Evolutionary conservation across 92 coral and sea anemone genomes (phyloP), one percentile per base, ranked within the genome.

Genomic region (Bergia sp.): DNA sequence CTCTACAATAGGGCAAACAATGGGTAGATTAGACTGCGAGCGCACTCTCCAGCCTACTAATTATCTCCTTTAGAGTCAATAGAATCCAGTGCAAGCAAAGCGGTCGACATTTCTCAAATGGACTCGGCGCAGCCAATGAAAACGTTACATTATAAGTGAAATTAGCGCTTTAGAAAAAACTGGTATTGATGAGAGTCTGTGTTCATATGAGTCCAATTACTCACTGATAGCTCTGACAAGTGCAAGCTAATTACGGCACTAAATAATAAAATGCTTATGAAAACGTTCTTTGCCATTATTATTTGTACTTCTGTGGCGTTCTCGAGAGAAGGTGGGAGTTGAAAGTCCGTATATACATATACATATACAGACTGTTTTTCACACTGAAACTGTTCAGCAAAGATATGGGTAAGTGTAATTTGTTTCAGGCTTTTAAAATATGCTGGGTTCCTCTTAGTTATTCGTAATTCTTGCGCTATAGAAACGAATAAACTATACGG

Each of bases 81-180:
- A 72, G 66, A 72, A 80, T 71, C 41, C 65, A 72, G 42, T 69
- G 87, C 87, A 84, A 50, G 69, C 87, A 44, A 73, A 50, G 78
- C 79, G 67, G 79, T 72, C 66, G 65, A 84, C 66, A 72, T 84
- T 84, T 84, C 87, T 36, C 79, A 84, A 84, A 69, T 47, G 45
- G 55, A 44, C 78, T 36, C 69, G 43, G 29, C 29, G 21, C 9
- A 84, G 29, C 87, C 87, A 84, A 84, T 84, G 79, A 72, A 45
- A 84, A 84, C 10, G 79, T 23, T 37, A 45, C 65, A 84, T 84
- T 84, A 37, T 84, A 71, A 71, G 79, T 84, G 77, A 84, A 84
- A 84, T 84, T 84, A 84, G 67, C 67, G 87, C 79, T 84, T 84
- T 84, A 72, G 79, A 84, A 84, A 82, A 84, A 84, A 20, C 87